Base-by-base conservation (phyloP, 2,797 vertebrate species). In the Cichlasoma orientale region DNA sequence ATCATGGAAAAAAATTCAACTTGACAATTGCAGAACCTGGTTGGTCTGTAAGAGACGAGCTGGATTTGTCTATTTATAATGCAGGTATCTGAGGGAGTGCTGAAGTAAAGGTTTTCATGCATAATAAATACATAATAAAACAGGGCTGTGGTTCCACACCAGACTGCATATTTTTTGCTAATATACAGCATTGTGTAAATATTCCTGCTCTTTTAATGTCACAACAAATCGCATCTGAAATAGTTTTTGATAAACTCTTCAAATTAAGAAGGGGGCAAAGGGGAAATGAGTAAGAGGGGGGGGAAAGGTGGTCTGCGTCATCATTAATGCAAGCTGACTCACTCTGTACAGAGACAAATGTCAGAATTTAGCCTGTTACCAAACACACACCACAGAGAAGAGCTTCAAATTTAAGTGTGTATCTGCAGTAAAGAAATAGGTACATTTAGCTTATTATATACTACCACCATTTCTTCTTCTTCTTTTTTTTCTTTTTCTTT, bases 281-380 rank as follows among this genome's bases (percentile, higher is more conserved):
- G 8, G 36, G 21, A 11, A 38, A 59, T 33, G 41, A 36, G 25
- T 33, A 41, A 75, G 23, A 47, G 19, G 36, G 13, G 19, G 68
- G 29, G 56, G 54, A 33, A 27, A 7, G 72, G 41, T 50, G 25
- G 63, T n/a, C 18, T 66, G 69, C 73, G 18, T 53, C 80, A 88
- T 82, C 59, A 41, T 44, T 83, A 73, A 72, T 59, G 74, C 55
- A 23, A 4, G 7, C 68, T 83, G 86, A 86, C 82, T 87, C 82
- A 85, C 75, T 86, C 75, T 77, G 63, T 27, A 58, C 61, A 71
- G 61, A 80, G 52, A 61, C 59, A 58, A 78, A 76, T 76, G 70
- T 80, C 53, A 21, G 8, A 66, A 14, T 77, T 57, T 63, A 52
- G 56, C 12, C 44, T 41, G 10, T 57, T 36, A 36, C 21, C 12